Evolutionary conservation across 2,113 vertebrate species (phyloP).

Genomic region (Zosterops japonicus): DNA sequence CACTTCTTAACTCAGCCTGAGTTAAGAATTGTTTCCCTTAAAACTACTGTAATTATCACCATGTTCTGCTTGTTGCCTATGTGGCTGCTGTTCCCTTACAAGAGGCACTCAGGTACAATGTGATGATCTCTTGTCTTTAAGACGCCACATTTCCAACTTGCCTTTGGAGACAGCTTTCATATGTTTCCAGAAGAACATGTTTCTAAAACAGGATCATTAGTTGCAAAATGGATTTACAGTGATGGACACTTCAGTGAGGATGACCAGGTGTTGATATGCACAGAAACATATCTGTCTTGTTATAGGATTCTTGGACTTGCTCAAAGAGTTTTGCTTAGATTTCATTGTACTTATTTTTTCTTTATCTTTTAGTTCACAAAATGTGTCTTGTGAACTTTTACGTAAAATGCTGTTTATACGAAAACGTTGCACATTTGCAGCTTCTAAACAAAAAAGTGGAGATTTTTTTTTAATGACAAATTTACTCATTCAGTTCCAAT

Average conservation of each 20-base stretch:
- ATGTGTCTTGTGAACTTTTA: neutral
- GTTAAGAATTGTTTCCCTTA: neutral
- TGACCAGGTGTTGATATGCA: neutral
- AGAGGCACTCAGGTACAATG: neutral
- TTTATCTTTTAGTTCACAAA: neutral
- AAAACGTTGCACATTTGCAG: neutral
- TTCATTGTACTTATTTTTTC: neutral
- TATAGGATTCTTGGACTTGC: neutral
- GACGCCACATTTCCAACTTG: neutral
- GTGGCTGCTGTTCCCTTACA: neutral
- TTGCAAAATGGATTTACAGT: neutral
- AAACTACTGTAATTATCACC: neutral
- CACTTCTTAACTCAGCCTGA: neutral
- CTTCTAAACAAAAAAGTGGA: neutral
- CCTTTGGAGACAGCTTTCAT: neutral
- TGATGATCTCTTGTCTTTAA: neutral
- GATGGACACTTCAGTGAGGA: neutral
- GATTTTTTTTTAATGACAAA: neutral
- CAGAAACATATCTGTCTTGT: rapidly evolving
- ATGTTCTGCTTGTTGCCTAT: neutral
- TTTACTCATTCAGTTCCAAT: neutral
- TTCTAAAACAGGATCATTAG: neutral
- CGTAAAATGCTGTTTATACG: neutral
- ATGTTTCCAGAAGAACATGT: neutral
- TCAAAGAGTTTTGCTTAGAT: neutral